Evolutionary conservation across 2,113 vertebrate genomes (phyloP), one percentile per base, ranked within the genome.

Genomic region (Malurus alboscapulatus): DNA sequence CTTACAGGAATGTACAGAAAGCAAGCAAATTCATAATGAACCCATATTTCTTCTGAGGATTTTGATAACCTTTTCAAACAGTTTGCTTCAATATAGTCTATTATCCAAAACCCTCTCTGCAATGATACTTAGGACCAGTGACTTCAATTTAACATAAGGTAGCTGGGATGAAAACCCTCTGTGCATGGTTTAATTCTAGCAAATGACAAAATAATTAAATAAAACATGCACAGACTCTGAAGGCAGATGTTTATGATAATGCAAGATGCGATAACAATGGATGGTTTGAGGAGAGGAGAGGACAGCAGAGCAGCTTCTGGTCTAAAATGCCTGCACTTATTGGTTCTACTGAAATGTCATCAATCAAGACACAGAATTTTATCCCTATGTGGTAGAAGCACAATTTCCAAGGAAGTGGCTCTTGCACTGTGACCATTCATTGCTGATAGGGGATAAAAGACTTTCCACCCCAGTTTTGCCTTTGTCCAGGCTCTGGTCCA

Each of bases 131-230:
- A 81, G 87, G 92, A 97, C 54, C 36, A 94, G 27, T 78, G 92
- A 88, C 55, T 96, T 97, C 87, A 95, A 77, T 84, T 91, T 93
- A 87, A 65, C 93, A 79, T 36, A 34, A 89, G 57, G 73, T 63
- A 88, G 66, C 53, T 76, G 67, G 55, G 24, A 82, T 78, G 78
- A 92, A 96, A 92, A 72, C 24, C 51, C 75, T 84, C 59, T 82
- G 61, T 69, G 80, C 9, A 51, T 45, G 66, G 87, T 73, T 86
- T 87, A 97, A 94, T 94, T 96, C 84, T 84, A 77, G 92, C 91
- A 97, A 97, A 95, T 91, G 87, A 94, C 62, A 96, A 97, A 97
- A 96, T 96, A 97, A 97, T 97, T 96, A 85, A 95, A 90, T 96
- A 96, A 95, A 63, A 38, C 44, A 66, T 82, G 80, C 57, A 88